A percentile compares a stretch with the other conserved stretches of the same genome.
Evolutionary conservation across 2,888 invertebrate species (phyloP).

Genomic region (Plagodis pulveraria): DNA sequence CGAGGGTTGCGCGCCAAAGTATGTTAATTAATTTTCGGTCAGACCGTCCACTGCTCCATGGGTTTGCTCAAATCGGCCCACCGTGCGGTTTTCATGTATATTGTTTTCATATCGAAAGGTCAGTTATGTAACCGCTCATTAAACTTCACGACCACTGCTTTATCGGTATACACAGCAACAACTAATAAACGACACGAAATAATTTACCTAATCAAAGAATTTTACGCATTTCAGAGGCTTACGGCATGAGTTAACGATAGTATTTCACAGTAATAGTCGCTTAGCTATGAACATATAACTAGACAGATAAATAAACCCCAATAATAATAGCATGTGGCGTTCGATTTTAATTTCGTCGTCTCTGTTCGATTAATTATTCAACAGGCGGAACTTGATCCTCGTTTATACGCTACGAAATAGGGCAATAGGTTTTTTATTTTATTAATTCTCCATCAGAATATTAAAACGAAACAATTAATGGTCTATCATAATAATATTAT

Average conservation of each 20-base stretch:
- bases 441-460: slow-evolving; percentile 55
- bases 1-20: slow-evolving; percentile 78
- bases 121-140: slow-evolving; percentile 52
- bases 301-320: slow-evolving; percentile 35
- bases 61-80: slow-evolving; percentile 73
- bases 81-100: slow-evolving; percentile 77
- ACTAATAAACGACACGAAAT: slow-evolving; percentile 23
- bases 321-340: slow-evolving; percentile 38
- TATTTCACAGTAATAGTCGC: neutral
- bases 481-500: slow-evolving; percentile 46
- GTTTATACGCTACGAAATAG: slow-evolving; percentile 52
- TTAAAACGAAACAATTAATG: slow-evolving; percentile 50
- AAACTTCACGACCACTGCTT: slow-evolving; percentile 36
- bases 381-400: slow-evolving; percentile 56
- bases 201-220: slow-evolving; percentile 17
- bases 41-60: slow-evolving; percentile 73
- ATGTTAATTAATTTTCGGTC: slow-evolving; percentile 85
- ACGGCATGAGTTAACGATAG: neutral
- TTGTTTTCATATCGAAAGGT: slow-evolving; percentile 63
- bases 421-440: slow-evolving; percentile 52
- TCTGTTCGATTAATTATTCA: slow-evolving; percentile 73
- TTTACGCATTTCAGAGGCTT: slow-evolving; percentile 8
- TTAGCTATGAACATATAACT: slow-evolving; percentile 24
- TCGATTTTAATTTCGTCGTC: slow-evolving; percentile 61
- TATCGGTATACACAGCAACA: slow-evolving; percentile 20